Conservation (phyloP, 2,797 vertebrate genomes). For the Pogoniulus pusillus region DNA sequence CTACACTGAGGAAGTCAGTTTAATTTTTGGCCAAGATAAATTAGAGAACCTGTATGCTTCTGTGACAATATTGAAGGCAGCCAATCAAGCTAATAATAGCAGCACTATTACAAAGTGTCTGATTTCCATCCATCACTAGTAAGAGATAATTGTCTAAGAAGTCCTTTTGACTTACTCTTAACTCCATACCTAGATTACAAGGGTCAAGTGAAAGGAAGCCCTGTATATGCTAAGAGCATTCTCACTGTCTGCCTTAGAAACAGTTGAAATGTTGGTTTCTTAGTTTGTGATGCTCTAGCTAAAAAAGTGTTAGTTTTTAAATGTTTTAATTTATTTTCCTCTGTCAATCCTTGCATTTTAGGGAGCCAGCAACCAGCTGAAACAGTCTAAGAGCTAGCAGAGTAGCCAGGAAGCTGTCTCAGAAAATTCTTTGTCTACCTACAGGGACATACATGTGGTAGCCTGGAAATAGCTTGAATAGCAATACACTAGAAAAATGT, state of each 20-base stretch:
- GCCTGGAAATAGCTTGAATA: neutral
- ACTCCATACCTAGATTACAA: neutral
- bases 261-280: neutral
- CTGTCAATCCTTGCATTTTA: neutral
- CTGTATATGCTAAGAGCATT: neutral
- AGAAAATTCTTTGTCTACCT: neutral
- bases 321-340: no score
- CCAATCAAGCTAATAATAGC: conserved; percentile 36
- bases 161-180: neutral
- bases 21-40: conserved; percentile 51
- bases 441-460: neutral
- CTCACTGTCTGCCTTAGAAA: neutral
- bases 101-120: neutral
- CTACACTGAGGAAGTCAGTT: conserved; percentile 20
- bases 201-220: neutral
- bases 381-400: neutral
- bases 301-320: neutral
- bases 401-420: neutral
- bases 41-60: conserved; percentile 28
- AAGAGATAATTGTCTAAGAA: conserved; percentile 6
- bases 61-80: conserved; percentile 15
- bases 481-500: neutral
- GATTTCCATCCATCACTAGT: conserved; percentile 30
- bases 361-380: neutral
- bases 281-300: neutral